These are phyloP conservation scores for Anguilla obscura DNA, from an alignment of 2,797 vertebrate species.

Conservation along the genomic window DNA sequence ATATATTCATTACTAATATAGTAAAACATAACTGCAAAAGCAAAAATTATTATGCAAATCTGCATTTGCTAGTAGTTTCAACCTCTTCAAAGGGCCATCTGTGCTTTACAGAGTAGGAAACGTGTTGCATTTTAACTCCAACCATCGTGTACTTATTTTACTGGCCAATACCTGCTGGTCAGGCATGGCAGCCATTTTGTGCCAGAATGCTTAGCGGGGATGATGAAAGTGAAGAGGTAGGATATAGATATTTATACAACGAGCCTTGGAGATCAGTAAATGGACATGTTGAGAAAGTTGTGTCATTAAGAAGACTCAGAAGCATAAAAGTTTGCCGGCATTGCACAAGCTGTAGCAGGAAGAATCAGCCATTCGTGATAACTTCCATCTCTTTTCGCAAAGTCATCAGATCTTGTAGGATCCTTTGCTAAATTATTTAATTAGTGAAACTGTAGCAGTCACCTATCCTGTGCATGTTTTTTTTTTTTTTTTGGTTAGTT, in stretches of 20 bases:
- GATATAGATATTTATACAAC: not conserved
- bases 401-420: slow-evolving; percentile 8
- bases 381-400: not conserved
- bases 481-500: too few species aligned
- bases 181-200: not conserved
- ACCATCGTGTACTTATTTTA: too few species aligned
- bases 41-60: too few species aligned
- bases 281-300: not conserved
- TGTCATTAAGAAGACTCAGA: too few species aligned
- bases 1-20: too few species aligned
- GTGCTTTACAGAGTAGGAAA: too few species aligned
- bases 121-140: too few species aligned
- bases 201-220: not conserved
- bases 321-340: not conserved
- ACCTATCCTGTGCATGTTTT: too few species aligned
- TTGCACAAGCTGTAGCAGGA: not conserved
- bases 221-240: not conserved
- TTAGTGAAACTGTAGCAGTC: not conserved
- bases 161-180: not conserved
- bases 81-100: too few species aligned
- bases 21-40: too few species aligned
- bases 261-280: not conserved
- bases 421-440: not conserved
- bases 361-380: not conserved
- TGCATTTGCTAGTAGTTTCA: too few species aligned